Conservation (phyloP, 2,797 vertebrate genomes). For the Sebastes oblongus region DNA sequence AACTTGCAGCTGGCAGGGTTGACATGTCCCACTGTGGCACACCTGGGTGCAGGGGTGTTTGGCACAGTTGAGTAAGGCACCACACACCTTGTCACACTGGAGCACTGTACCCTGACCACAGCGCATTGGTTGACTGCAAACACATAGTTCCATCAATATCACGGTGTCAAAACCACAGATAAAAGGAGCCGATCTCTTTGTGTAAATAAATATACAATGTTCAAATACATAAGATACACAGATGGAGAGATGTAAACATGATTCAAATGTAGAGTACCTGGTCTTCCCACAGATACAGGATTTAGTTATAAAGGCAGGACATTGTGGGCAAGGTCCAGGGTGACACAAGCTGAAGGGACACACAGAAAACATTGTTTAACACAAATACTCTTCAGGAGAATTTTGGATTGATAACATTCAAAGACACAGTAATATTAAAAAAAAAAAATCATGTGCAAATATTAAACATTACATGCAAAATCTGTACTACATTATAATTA, state of each 20-base stretch:
- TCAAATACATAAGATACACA: neutral
- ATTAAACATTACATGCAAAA: neutral
- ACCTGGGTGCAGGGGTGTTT: constrained; percentile 90
- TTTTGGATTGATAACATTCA: neutral
- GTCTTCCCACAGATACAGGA: constrained; percentile 92
- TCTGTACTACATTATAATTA: neutral
- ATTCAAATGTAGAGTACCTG: constrained; percentile 79
- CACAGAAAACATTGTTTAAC: constrained; percentile 3
- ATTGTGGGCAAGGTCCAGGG: constrained; percentile 96
- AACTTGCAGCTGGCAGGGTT: constrained; percentile 88
- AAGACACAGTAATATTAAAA: neutral
- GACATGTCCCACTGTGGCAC: constrained; percentile 90
- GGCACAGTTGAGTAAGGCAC: constrained; percentile 88
- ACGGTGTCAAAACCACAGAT: neutral
- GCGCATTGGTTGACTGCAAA: constrained; percentile 91
- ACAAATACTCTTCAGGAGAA: neutral
- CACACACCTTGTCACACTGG: constrained; percentile 89
- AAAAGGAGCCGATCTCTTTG: neutral
- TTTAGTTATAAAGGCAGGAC: constrained; percentile 94
- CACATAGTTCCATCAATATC: neutral
- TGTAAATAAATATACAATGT: no score
- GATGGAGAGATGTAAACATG: neutral
- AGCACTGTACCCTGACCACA: constrained; percentile 89
- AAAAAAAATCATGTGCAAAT: neutral
- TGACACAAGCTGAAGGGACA: constrained; percentile 89